Percentiles rank a stretch among this genome's conserved stretches.
These are phyloP conservation scores for Ferrisia virgata DNA, from an alignment of 2,888 invertebrate species.

Conservation along the genomic window DNA sequence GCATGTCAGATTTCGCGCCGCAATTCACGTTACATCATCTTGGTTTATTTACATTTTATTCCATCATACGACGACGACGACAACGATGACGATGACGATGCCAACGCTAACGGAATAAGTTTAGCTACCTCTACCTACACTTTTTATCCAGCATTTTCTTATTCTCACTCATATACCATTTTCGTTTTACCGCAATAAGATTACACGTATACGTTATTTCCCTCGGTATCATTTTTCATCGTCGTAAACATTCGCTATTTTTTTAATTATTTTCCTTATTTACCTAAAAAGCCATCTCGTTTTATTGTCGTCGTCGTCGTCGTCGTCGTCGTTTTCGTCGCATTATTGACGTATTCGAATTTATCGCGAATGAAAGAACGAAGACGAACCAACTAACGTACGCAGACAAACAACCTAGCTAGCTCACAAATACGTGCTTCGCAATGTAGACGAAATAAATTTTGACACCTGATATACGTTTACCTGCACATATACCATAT, in stretches of 20 bases:
- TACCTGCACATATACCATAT: not conserved
- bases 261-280: constrained; percentile 25
- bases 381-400: not conserved
- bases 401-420: not conserved
- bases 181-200: not conserved
- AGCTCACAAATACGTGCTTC: not conserved
- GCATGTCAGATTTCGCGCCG: not conserved
- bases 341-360: not conserved
- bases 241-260: constrained; percentile 12
- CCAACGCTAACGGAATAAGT: no score
- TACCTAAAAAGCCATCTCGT: not conserved
- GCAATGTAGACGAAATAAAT: not conserved
- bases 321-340: no score
- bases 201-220: constrained; percentile 2
- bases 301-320: not conserved
- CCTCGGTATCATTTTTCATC: constrained; percentile 15
- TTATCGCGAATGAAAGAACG: not conserved
- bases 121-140: not conserved
- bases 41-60: not conserved
- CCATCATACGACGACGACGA: not conserved
- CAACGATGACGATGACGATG: no score
- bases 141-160: not conserved
- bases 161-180: not conserved
- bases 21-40: not conserved
- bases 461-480: not conserved